Percentiles rank a stretch among this genome's conserved stretches.
Evolutionary conservation across 2,888 invertebrate species (phyloP).

Genomic region (Drosophila robusta): DNA sequence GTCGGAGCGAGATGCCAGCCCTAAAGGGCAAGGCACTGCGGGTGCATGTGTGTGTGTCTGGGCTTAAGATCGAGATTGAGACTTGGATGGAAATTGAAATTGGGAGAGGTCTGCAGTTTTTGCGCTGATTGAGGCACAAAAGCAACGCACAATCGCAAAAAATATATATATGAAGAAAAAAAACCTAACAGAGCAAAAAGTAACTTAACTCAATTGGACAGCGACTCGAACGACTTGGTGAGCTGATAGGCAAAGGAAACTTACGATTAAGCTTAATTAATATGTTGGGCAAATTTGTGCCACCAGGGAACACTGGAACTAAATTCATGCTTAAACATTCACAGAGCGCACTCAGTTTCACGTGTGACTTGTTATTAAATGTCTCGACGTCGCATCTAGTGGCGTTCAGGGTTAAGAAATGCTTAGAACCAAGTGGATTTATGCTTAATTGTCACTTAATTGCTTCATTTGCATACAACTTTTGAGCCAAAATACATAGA

Average conservation of each 20-base stretch:
- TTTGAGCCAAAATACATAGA: neutral
- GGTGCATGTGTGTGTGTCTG: neutral
- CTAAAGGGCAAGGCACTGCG: constrained; percentile 47
- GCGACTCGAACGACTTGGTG: constrained; percentile 48
- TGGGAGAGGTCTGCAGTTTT: constrained; percentile 28
- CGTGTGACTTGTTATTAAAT: neutral
- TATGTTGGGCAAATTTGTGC: constrained; percentile 58
- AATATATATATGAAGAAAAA: constrained; percentile 1
- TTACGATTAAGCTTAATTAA: constrained; percentile 77
- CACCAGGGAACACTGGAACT: constrained; percentile 31
- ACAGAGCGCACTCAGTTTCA: neutral
- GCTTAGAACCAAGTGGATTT: neutral
- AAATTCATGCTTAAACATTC: neutral
- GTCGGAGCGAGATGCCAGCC: constrained; percentile 7
- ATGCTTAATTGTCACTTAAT: constrained; percentile 31
- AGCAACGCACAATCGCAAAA: constrained; percentile 46
- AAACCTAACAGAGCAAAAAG: neutral
- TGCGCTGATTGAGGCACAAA: constrained; percentile 41
- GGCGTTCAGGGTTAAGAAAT: constrained; percentile 35
- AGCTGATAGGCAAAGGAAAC: constrained; percentile 67
- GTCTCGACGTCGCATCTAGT: constrained; percentile 14
- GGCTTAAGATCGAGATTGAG: constrained; percentile 43
- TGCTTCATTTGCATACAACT: constrained; percentile 28
- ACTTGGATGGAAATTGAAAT: constrained; percentile 7
- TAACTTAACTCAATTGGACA: constrained; percentile 64